A percentile compares a stretch with the other conserved stretches of the same genome.
phyloP scores from a whole-genome alignment of 2,888 invertebrate genomes.

The Trachelus iudaicus region DNA sequence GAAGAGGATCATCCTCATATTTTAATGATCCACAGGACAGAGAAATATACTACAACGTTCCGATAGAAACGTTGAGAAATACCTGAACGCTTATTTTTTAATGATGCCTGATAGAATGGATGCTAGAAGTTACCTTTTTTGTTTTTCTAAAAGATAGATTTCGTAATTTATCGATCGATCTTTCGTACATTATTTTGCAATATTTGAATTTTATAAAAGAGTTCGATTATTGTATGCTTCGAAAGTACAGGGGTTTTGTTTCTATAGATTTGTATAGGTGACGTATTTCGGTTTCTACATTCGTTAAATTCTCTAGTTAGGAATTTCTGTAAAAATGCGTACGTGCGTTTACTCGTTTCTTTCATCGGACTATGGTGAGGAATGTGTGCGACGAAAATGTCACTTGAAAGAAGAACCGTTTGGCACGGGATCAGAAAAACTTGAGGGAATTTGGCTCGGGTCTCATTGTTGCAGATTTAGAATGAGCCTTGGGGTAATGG shows the following conservation, averaged over 20 bases:
- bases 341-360: background rate
- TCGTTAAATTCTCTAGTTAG: background rate
- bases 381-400: background rate
- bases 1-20: background rate
- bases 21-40: background rate
- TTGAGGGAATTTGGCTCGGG: slow-evolving; percentile 20
- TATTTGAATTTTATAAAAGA: background rate
- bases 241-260: background rate
- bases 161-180: background rate
- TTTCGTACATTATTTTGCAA: background rate
- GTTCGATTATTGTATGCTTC: background rate
- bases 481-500: slow-evolving; percentile 5
- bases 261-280: background rate
- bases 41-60: background rate
- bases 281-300: background rate
- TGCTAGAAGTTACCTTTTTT: background rate
- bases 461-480: slow-evolving; percentile 31
- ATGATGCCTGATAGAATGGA: background rate
- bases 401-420: slow-evolving; percentile 11
- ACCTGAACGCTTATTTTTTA: background rate
- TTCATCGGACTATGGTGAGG: background rate
- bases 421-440: slow-evolving; percentile 27
- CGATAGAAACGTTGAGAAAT: background rate
- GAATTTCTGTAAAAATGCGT: background rate
- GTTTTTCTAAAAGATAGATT: background rate